Conservation (phyloP, 1,140 invertebrate genomes). For the Anastrepha ludens region DNA sequence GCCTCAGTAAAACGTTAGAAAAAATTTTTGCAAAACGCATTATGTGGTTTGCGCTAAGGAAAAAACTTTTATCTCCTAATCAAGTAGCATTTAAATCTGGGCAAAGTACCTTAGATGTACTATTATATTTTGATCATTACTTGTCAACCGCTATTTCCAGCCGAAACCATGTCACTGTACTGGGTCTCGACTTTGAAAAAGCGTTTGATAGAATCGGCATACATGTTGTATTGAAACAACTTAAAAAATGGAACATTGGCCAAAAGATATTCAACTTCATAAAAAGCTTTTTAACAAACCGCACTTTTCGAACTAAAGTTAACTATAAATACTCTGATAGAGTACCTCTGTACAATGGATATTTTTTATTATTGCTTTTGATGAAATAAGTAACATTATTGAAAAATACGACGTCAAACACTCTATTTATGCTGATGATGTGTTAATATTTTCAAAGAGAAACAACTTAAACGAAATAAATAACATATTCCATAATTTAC, state of each 20-base stretch:
- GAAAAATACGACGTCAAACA: background rate
- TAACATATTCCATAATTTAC: background rate
- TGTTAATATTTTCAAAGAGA: too few species aligned
- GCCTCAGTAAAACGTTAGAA: slow-evolving; percentile 38
- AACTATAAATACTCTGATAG: slow-evolving; percentile 25
- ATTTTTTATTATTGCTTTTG: slow-evolving; percentile 45
- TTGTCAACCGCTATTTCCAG: background rate
- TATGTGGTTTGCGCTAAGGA: background rate
- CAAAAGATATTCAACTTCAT: slow-evolving; percentile 51
- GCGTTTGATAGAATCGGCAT: slow-evolving; percentile 54
- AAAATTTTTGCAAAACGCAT: slow-evolving; percentile 43
- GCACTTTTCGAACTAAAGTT: slow-evolving; percentile 16
- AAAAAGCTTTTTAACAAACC: slow-evolving; percentile 53
- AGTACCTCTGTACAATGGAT: slow-evolving; percentile 36
- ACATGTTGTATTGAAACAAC: slow-evolving; percentile 17
- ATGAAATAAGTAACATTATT: slow-evolving; percentile 22
- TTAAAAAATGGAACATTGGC: slow-evolving; percentile 53
- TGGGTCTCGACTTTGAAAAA: slow-evolving; percentile 41
- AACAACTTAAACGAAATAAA: background rate
- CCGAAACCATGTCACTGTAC: slow-evolving; percentile 48
- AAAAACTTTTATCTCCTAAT: slow-evolving; percentile 13
- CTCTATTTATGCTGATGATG: slow-evolving; percentile 12
- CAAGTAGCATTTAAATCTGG: slow-evolving; percentile 50
- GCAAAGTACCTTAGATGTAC: slow-evolving; percentile 24
- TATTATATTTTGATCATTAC: slow-evolving; percentile 35